Evolutionary conservation across 1,140 invertebrate species (phyloP).

Genomic region (Drosophila pallidifrons): DNA sequence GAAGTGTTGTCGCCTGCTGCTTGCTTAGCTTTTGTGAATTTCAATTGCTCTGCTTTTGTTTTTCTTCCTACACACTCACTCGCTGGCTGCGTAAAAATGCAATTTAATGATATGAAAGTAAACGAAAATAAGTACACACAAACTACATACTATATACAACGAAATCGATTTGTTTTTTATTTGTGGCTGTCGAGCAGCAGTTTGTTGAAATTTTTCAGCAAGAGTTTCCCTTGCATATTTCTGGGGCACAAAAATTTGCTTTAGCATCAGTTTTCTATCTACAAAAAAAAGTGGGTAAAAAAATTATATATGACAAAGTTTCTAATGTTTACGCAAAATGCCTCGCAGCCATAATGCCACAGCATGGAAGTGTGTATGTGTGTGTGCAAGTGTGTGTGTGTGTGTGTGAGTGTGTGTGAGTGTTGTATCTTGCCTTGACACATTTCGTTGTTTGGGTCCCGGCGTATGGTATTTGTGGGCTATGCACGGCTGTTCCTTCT

Average conservation of each 20-base stretch:
- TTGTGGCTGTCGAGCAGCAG: conserved; percentile 9
- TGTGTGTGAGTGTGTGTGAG: conserved; percentile 27
- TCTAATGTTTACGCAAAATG: conserved; percentile 44
- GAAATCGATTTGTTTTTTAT: conserved; percentile 42
- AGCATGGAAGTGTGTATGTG: not conserved
- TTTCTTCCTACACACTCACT: not conserved
- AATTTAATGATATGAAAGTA: conserved; percentile 33
- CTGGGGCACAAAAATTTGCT: conserved; percentile 15
- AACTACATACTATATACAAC: conserved; percentile 1
- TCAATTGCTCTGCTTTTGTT: conserved; percentile 20
- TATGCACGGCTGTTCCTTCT: conserved; percentile 13
- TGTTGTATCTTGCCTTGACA: conserved; percentile 66
- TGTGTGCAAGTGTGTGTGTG: conserved; percentile 7
- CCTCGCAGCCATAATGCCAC: conserved; percentile 8
- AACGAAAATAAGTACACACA: not conserved
- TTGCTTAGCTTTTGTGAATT: conserved; percentile 13
- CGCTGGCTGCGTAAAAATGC: conserved; percentile 18
- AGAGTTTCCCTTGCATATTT: conserved; percentile 10
- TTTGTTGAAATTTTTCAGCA: not conserved
- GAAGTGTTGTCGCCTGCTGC: not conserved
- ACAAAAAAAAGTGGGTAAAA: not conserved
- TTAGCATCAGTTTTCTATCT: conserved; percentile 15
- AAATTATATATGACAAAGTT: conserved; percentile 17
- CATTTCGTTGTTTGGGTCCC: conserved; percentile 53
- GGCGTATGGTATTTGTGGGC: conserved; percentile 31